Conservation (phyloP, 2,797 vertebrate genomes). For the Harpagifer antarcticus region DNA sequence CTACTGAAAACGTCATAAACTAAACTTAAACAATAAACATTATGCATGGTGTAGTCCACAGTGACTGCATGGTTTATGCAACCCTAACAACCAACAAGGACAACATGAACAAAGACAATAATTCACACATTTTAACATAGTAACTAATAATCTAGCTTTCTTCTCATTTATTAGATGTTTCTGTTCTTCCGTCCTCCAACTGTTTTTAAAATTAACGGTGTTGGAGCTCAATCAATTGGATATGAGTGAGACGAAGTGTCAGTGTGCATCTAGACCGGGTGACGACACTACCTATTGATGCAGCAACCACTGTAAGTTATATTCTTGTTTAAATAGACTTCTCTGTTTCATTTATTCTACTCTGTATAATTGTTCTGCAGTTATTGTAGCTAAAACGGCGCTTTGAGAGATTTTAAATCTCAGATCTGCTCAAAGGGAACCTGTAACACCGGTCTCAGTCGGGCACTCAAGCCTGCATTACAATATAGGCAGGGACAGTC, state of each 20-base stretch:
- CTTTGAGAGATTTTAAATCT: too few species aligned
- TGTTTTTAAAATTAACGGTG: neutral
- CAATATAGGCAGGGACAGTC: too few species aligned
- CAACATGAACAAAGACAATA: neutral
- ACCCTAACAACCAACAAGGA: neutral
- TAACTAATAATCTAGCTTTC: neutral
- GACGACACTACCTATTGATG: too few species aligned
- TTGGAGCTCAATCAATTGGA: slow-evolving; percentile 18
- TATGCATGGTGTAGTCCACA: neutral
- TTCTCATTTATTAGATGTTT: neutral
- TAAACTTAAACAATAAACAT: neutral
- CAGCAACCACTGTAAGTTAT: too few species aligned
- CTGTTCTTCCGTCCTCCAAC: neutral
- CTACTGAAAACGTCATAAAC: slow-evolving; percentile 10
- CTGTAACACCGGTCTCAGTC: too few species aligned
- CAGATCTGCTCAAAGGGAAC: too few species aligned
- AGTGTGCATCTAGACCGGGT: too few species aligned
- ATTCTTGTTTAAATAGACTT: too few species aligned
- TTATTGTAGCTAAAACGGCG: too few species aligned
- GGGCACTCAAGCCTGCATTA: too few species aligned
- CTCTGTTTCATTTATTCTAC: too few species aligned
- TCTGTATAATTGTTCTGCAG: too few species aligned
- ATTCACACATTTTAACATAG: neutral
- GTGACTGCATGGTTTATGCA: neutral
- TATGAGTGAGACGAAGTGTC: accelerated